Base-by-base conservation (phyloP, 2,113 vertebrate genomes). In the Peromyscus polionotus region DNA sequence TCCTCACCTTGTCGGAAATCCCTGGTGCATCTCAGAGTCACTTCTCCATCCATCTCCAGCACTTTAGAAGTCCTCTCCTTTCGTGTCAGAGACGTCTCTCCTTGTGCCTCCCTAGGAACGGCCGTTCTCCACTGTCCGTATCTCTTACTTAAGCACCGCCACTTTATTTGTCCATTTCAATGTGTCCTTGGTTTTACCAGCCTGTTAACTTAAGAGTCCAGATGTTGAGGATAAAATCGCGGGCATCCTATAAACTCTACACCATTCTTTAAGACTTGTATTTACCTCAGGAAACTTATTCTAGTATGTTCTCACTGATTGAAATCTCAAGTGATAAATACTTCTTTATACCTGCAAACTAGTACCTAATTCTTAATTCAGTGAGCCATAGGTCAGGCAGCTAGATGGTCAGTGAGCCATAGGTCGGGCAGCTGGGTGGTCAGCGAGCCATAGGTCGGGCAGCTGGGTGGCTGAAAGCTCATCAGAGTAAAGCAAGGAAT, bases 201-300 rank as follows among this genome's bases (percentile, higher is more conserved):
- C 67, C 45, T 93, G 68, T 63, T 48, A 42, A 39, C 88, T 48
- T 81, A n/a, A 3, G 65, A 85, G 67, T 88, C 48, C 89, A 75
- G 91, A 63, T 8, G 19, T 63, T 36, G 31, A 67, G 81, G 79
- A 36, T 0, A 91, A 28, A 86, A 14, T 17, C 3, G 26, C 83
- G 61, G 3, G 28, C 16, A 24, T 84, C 73, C 72, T 75, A 0
- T 20, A 61, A 70, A 33, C 19, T 63, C 45, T 80, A 51, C 90
- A 31, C 26, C 36, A 5, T 77, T 94, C 88, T 94, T 70, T 51
- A 90, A 90, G 85, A 67, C 93, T 92, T 86, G 42, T 63, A 7
- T 97, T 96, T 80, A 91, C 95, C 95, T 97, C 95, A 95, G 97
- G 94, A 96, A 96, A 73, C 83, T 42, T 89, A 57, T 28, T 70